Percentiles rank a stretch among this genome's conserved stretches.
phyloP scores from a whole-genome alignment of 2,797 vertebrate genomes.

The Channallabes apus region DNA sequence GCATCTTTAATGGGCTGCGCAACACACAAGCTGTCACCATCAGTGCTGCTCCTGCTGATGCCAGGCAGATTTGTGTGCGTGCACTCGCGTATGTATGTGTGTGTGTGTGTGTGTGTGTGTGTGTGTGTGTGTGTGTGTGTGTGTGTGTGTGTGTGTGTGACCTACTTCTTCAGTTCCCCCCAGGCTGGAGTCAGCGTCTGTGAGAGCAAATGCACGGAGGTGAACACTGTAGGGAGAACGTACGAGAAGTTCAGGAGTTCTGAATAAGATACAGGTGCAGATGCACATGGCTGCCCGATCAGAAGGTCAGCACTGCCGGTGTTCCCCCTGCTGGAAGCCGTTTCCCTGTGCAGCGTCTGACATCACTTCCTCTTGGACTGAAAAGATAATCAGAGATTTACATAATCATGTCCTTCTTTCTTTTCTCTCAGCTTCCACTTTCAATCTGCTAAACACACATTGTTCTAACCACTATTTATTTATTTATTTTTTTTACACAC shows the following conservation, averaged over 20 bases:
- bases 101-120: no score
- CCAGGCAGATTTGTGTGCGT: conserved; percentile 9
- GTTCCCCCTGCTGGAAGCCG: neutral
- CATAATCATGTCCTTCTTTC: neutral
- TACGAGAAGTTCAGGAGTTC: neutral
- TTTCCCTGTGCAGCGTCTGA: no score
- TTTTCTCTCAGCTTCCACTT: neutral
- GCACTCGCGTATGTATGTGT: neutral
- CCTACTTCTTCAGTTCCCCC: conserved; percentile 46
- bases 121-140: no score
- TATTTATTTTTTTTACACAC: neutral
- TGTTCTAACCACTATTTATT: neutral
- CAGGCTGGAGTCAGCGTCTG: conserved; percentile 6
- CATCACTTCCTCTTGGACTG: neutral
- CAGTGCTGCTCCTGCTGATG: conserved; percentile 28
- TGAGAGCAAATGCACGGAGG: neutral
- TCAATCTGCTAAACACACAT: neutral
- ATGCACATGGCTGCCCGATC: neutral
- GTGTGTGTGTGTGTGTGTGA: conserved; percentile 6
- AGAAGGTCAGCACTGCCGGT: neutral
- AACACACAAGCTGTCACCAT: conserved; percentile 3
- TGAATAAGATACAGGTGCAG: neutral
- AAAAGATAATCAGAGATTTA: neutral
- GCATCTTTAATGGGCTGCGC: neutral
- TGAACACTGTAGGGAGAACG: conserved; percentile 14